phyloP scores from a whole-genome alignment of 2,113 vertebrate species.

The Ctenodactylus gundi region DNA sequence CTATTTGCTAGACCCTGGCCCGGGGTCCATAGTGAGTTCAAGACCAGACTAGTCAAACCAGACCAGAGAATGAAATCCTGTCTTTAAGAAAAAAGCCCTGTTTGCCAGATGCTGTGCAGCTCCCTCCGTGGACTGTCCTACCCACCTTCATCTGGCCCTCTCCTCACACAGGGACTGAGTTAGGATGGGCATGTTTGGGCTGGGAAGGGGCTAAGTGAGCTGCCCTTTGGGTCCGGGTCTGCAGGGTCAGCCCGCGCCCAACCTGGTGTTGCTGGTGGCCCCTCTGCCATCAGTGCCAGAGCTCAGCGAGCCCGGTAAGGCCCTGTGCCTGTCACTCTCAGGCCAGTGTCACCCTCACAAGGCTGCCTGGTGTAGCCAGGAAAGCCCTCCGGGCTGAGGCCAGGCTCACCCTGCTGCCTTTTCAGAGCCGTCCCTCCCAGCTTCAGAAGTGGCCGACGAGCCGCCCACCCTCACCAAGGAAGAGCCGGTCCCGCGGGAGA shows the following conservation, averaged over 20 bases:
- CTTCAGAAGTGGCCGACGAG: constrained; percentile 95
- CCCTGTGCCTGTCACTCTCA: no score
- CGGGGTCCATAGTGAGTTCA: no score
- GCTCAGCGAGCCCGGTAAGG: no score
- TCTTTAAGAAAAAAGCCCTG: no score
- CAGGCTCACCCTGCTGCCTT: neutral
- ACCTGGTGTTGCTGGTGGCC: neutral
- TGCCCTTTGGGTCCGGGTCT: neutral
- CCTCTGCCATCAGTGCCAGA: no score
- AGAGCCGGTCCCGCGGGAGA: constrained; percentile 89
- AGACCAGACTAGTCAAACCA: no score
- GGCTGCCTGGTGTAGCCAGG: neutral
- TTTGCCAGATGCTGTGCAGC: no score
- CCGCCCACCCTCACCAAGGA: constrained; percentile 98
- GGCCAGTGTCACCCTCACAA: neutral
- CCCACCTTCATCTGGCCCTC: no score
- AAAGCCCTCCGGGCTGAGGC: neutral
- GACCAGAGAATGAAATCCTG: no score
- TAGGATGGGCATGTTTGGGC: neutral
- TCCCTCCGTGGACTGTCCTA: no score
- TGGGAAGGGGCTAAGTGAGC: neutral
- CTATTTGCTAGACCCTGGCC: neutral
- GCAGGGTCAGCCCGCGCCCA: neutral
- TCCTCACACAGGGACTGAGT: neutral
- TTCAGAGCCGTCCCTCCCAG: constrained; percentile 91